Base-by-base conservation (phyloP, 2,888 invertebrate genomes). In the Lysandra coridon region DNA sequence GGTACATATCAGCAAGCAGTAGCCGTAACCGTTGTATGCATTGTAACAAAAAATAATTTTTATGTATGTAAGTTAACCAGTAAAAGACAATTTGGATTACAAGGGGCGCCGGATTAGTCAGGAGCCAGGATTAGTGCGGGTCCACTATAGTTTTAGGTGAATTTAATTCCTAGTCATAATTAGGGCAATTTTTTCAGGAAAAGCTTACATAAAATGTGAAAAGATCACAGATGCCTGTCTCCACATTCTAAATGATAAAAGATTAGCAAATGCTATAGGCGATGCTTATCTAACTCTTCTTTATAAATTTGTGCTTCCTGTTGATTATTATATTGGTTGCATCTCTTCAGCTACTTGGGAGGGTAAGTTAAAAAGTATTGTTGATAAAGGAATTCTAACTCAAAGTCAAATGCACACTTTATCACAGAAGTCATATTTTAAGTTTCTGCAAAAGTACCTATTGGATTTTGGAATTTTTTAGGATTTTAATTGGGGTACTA, bases 271-370 rank as follows among this genome's bases (percentile, higher is more conserved):
- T 84, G 87, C 90, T 78, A 85, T 90, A 84, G 95, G 95, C 78
- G 93, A 95, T 86, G 92, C 94, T 33, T 96, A 96, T 85, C 84
- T 96, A 73, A 90, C 87, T 81, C 88, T 96, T 78, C 84, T 96
- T 57, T 91, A 92, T 81, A 95, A 95, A 85, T 88, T 95, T 87
- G 89, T 96, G 79, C 86, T 96, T 69, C 86, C 94, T 12, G 91
- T 91, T 86, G 89, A 93, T 80, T 85, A 92, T 84, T 95, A 95
- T 84, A 89, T 95, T 83, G 91, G 92, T 4, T 88, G 88, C 80
- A 95, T 96, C 77, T 87, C 91, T 74, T 89, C 91, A 57, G 85
- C 90, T 76, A 90, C 94, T 80, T 97, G 96, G 96, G 92, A 92
- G 87, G 95, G 96, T 96, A 88, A 87, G 84, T 4, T 14, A 83